Evolutionary conservation across 2,888 invertebrate species (phyloP).

Genomic region (Diarsia rubi): DNA sequence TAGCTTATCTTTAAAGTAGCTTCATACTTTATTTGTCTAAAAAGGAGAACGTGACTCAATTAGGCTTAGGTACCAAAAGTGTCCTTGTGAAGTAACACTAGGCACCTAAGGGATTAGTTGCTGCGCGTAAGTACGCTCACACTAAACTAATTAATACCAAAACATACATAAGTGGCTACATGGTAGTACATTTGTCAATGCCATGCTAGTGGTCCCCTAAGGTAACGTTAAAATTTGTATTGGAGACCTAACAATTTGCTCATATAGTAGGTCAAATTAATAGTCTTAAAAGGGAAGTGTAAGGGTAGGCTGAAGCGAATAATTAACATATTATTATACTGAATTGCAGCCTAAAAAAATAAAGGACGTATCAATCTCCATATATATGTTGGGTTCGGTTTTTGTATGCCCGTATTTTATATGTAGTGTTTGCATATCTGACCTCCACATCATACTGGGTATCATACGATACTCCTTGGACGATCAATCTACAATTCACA

Average conservation of each 20-base stretch:
- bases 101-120: slow-evolving; percentile 52
- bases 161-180: slow-evolving; percentile 30
- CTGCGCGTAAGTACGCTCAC: slow-evolving; percentile 40
- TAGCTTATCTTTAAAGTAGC: background rate
- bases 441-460: background rate
- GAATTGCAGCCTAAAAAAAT: background rate
- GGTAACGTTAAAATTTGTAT: slow-evolving; percentile 30
- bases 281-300: background rate
- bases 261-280: slow-evolving; percentile 2
- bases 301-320: background rate
- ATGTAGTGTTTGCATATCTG: background rate
- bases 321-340: background rate
- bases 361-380: background rate
- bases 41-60: slow-evolving; percentile 41
- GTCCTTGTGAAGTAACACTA: slow-evolving; percentile 51
- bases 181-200: slow-evolving; percentile 23
- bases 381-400: background rate
- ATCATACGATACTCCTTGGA: background rate
- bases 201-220: slow-evolving; percentile 32
- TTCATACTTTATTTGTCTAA: slow-evolving; percentile 5
- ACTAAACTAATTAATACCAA: slow-evolving; percentile 50
- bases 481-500: background rate
- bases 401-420: background rate
- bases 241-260: slow-evolving; percentile 4
- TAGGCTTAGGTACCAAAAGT: slow-evolving; percentile 36